Evolutionary conservation across 2,113 vertebrate species (phyloP), one percentile per base, ranked within the genome.

Genomic region (Saguinus midas): DNA sequence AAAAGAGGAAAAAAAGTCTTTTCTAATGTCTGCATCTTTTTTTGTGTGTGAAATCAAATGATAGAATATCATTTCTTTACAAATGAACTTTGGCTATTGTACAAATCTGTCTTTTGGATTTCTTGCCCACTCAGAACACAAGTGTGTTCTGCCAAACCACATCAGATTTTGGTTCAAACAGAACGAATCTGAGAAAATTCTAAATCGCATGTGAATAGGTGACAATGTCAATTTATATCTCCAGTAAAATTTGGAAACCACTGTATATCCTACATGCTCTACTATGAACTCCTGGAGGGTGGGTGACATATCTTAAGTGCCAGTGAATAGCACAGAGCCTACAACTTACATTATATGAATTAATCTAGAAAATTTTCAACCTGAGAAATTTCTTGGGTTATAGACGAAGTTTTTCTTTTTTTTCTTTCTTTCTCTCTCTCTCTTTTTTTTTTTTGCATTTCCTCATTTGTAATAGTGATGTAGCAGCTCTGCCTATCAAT

Each of bases 241-340:
- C 52, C 43, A 91, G 89, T 43, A 73, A 88, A 80, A 81, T 75
- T 87, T 95, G 88, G 57, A 96, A 91, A 93, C 14, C 48, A 84
- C 79, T 91, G 70, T 5, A n/a, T 83, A 80, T 57, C 6, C 20
- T 79, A 50, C 40, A 27, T 9, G 5, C 16, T 76, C n/a, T 21
- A 32, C 35, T n/a, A 13, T 85, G 58, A 91, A n/a, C 23, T 87
- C 58, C 37, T 83, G 6, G 80, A 55, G 10, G 25, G 11, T 78
- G 5, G 8, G 45, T 89, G 32, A 23, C 6, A 10, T 27, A n/a
- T 37, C 16, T n/a, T 66, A 57, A 9, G 57, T 25, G 68, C 17
- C 50, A n/a, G 17, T 23, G 50, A 52, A 55, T 25, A 82, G 58
- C 43, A 80, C 11, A 48, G 75, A 95, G 16, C 13, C n/a, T 75